Evolutionary conservation across 2,888 invertebrate genomes (phyloP).

Genomic region (Xestia rhomboidea): DNA sequence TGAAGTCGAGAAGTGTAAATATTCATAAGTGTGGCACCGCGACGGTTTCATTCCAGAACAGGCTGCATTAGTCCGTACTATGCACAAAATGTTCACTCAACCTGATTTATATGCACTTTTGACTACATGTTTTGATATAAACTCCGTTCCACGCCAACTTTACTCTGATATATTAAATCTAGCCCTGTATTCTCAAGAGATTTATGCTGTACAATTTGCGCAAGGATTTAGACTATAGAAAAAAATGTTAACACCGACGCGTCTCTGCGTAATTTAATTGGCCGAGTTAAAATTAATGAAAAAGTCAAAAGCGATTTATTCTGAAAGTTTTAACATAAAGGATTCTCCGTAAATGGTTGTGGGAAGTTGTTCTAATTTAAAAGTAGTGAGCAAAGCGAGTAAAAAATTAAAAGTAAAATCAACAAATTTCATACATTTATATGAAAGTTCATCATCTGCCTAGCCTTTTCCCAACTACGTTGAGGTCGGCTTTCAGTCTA

Average conservation of each 20-base stretch:
- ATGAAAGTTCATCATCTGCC: too few relatives aligned
- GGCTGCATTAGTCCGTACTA: slow-evolving; percentile 46
- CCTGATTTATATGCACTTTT: slow-evolving; percentile 56
- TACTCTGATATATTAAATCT: slow-evolving; percentile 7
- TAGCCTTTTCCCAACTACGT: too few relatives aligned
- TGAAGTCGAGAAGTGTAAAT: slow-evolving; percentile 65
- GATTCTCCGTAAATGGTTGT: slow-evolving; percentile 21
- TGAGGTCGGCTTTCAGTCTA: too few relatives aligned
- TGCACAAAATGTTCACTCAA: slow-evolving; percentile 53
- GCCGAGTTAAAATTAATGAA: slow-evolving; percentile 26
- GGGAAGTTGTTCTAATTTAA: slow-evolving; percentile 20
- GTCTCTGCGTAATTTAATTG: slow-evolving; percentile 3
- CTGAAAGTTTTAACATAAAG: slow-evolving; percentile 38
- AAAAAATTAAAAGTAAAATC: background rate
- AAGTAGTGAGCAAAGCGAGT: slow-evolving; percentile 1
- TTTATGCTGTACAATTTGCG: slow-evolving; percentile 8
- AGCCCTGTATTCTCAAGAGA: background rate
- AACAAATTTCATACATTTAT: background rate
- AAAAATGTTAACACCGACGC: background rate
- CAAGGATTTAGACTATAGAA: background rate
- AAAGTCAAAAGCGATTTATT: slow-evolving; percentile 41
- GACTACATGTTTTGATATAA: slow-evolving; percentile 34
- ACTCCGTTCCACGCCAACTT: slow-evolving; percentile 1
- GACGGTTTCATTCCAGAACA: slow-evolving; percentile 29
- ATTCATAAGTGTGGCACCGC: slow-evolving; percentile 63